A percentile compares a stretch with the other conserved stretches of the same genome.
These are phyloP conservation scores for Octopus bimaculoides DNA, from an alignment of 1,140 invertebrate species.

Conservation along the genomic window DNA sequence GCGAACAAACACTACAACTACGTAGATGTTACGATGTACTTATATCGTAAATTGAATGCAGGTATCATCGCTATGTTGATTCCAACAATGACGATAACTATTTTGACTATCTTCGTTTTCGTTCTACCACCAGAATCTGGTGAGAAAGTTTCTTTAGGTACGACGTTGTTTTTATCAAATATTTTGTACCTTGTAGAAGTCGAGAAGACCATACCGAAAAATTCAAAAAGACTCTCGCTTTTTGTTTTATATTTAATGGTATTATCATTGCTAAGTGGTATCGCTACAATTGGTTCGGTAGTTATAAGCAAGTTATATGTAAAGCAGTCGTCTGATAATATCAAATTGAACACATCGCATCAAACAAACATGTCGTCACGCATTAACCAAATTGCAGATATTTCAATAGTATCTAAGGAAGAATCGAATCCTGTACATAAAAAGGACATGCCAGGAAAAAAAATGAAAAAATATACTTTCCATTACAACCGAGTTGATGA, in stretches of 20 bases:
- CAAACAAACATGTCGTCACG: no score
- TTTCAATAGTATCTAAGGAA: no score
- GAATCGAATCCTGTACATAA: no score
- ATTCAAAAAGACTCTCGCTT: background rate
- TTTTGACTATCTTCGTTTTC: slow-evolving; percentile 95
- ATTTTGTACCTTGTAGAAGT: slow-evolving; percentile 19
- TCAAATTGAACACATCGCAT: no score
- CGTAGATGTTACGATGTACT: background rate
- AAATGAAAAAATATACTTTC: no score
- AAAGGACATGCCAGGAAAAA: no score
- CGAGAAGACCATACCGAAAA: background rate
- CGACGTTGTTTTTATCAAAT: slow-evolving; percentile 62
- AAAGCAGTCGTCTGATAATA: no score
- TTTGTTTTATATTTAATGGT: background rate
- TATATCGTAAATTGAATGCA: background rate
- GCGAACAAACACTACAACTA: background rate
- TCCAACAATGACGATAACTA: slow-evolving; percentile 56
- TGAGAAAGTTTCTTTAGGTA: slow-evolving; percentile 95
- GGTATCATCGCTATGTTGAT: slow-evolving; percentile 23
- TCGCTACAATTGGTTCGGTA: background rate
- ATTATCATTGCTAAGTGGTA: background rate
- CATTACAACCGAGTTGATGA: no score
- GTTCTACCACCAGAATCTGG: slow-evolving; percentile 96
- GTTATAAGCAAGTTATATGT: background rate
- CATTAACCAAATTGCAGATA: no score